Base-by-base conservation (phyloP, 2,888 invertebrate species). In the Agrypnus murinus region DNA sequence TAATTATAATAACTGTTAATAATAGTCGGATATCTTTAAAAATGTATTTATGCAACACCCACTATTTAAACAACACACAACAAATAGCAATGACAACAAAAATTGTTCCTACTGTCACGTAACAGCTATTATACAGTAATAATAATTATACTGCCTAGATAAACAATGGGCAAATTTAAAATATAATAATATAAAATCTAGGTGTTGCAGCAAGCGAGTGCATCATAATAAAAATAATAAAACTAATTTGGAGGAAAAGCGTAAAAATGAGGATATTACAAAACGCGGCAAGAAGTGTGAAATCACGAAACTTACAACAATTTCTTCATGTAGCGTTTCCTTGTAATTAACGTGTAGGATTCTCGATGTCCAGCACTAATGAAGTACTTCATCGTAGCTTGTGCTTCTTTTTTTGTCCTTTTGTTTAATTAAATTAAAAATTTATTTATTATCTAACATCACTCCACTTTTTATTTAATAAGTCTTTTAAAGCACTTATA, bases 301-400 rank as follows among this genome's bases (percentile, higher is more conserved):
- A 69, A 72, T 63, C 36, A 57, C 31, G 72, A 82, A 87, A 90
- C 90, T 87, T 89, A 90, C 90, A 88, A 86, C 85, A 90, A 83
- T 83, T 90, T 90, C 88, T 90, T 90, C 89, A 90, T 89, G 86
- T 90, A 85, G 86, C 90, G 87, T 84, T 90, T 87, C 84, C 90
- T 88, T 66, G 90, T 89, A 67, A 90, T 88, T 76, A 90, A 85
- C 15, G 90, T 89, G 83, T 90, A 90, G 55, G 90, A 87, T 86
- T 90, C 90, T 82, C 89, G 89, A 83, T 89, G 86, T 70, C 86
- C 86, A 15, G 84, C 82, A 81, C 89, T 88, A 14, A 70, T 65
- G 86, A 90, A 88, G 86, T 89, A 90, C 87, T 90, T 90, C 88
- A 90, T 89, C 17, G 40, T 12, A 40, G 40, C 7, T 12, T 2